Evolutionary conservation across 2,113 vertebrate species (phyloP).

Genomic region (Heterotis niloticus): DNA sequence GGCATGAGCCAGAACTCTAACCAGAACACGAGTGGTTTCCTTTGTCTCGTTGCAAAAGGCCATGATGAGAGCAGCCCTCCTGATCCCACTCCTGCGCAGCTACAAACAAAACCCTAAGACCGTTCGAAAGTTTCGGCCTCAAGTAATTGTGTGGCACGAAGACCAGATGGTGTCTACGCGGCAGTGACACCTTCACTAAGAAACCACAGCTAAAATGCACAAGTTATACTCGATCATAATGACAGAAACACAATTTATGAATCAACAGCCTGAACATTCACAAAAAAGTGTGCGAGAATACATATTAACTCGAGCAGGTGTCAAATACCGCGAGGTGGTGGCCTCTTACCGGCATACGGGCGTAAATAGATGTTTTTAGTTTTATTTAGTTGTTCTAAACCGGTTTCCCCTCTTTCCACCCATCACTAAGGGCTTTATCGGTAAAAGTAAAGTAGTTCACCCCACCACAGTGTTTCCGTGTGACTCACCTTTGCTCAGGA

Average conservation of each 20-base stretch:
- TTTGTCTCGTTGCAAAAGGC: not conserved
- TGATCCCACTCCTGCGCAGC: not conserved
- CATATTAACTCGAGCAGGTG: no score
- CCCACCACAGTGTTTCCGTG: no score
- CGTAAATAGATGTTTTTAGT: no score
- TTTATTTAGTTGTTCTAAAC: no score
- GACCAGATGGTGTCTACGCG: not conserved
- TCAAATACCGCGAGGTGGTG: no score
- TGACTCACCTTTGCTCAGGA: no score
- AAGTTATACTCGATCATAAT: not conserved
- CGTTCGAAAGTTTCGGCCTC: not conserved
- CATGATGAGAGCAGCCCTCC: not conserved
- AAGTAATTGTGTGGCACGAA: not conserved
- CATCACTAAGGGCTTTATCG: no score
- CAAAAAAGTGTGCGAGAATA: not conserved
- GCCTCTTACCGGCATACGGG: no score
- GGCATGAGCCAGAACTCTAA: slow-evolving; percentile 18
- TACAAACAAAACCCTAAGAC: not conserved
- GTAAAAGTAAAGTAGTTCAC: no score
- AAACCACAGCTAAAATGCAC: not conserved
- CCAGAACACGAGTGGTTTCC: not conserved
- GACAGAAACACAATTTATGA: not conserved
- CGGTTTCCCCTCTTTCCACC: no score
- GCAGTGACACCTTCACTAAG: not conserved
- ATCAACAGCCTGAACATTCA: not conserved